Evolutionary conservation across 2,113 vertebrate species (phyloP).

Genomic region (Amazona guildingii): DNA sequence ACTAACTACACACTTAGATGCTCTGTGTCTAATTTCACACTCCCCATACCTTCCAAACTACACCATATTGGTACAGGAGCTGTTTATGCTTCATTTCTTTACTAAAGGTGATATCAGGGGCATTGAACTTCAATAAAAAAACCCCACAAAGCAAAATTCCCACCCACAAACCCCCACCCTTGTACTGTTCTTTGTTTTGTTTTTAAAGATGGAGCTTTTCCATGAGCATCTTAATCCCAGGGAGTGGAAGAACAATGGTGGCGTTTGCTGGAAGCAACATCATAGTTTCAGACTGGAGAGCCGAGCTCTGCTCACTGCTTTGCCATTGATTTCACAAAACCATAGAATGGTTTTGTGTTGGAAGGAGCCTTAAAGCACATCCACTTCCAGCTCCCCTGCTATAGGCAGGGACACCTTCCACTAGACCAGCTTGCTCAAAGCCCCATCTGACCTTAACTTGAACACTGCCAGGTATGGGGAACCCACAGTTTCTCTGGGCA

Average conservation of each 20-base stretch:
- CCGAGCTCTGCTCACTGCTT: neutral
- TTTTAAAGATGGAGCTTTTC: neutral
- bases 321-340: neutral
- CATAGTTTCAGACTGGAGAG: neutral
- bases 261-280: neutral
- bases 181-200: neutral
- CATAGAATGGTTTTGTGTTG: neutral
- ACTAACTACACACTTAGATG: neutral
- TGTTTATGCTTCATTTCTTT: neutral
- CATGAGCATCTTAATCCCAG: neutral
- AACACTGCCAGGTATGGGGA: neutral
- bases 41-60: neutral
- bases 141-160: neutral
- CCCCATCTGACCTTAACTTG: neutral
- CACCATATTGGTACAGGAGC: neutral
- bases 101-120: neutral
- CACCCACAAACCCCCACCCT: neutral
- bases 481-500: neutral
- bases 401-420: neutral
- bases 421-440: neutral
- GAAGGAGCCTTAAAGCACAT: neutral
- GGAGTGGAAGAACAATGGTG: neutral
- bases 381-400: neutral
- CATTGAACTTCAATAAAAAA: neutral
- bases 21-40: neutral